These are phyloP conservation scores for Drosophila kuntzei DNA, from an alignment of 2,888 invertebrate genomes.

Conservation along the genomic window DNA sequence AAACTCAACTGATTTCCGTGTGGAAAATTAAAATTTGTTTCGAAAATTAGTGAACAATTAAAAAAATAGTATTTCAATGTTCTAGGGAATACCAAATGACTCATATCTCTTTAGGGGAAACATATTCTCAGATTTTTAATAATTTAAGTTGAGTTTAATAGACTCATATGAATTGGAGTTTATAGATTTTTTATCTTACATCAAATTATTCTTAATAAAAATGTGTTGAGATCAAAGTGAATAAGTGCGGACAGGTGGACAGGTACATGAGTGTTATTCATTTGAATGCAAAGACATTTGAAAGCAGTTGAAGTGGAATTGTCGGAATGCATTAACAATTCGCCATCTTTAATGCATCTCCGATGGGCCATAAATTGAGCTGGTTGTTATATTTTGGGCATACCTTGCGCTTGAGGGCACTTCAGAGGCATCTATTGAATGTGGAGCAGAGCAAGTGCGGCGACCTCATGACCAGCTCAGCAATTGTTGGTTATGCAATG, in stretches of 20 bases:
- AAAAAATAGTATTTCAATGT: too few species aligned
- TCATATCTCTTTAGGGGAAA: too few species aligned
- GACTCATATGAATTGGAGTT: too few species aligned
- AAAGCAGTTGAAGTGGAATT: slow-evolving; percentile 27
- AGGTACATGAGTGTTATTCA: slow-evolving; percentile 14
- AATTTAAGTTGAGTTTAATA: too few species aligned
- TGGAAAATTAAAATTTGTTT: too few species aligned
- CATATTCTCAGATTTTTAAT: too few species aligned
- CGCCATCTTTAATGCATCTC: slow-evolving; percentile 77
- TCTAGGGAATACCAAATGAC: too few species aligned
- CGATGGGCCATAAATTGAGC: slow-evolving; percentile 70
- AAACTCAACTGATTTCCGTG: neutral
- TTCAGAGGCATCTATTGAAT: slow-evolving; percentile 54
- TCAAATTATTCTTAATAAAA: neutral
- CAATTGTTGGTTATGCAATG: slow-evolving; percentile 54
- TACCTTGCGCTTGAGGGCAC: slow-evolving; percentile 69
- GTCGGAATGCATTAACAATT: slow-evolving; percentile 74
- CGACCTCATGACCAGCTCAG: slow-evolving; percentile 35
- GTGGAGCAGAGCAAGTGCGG: slow-evolving; percentile 48
- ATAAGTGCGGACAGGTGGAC: neutral
- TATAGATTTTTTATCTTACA: neutral
- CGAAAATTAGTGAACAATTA: too few species aligned
- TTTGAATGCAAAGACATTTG: slow-evolving; percentile 26
- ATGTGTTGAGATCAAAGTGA: too few species aligned
- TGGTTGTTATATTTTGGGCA: slow-evolving; percentile 53